These are phyloP conservation scores for Aphyosemion australe DNA, from an alignment of 2,113 vertebrate species.

Conservation along the genomic window DNA sequence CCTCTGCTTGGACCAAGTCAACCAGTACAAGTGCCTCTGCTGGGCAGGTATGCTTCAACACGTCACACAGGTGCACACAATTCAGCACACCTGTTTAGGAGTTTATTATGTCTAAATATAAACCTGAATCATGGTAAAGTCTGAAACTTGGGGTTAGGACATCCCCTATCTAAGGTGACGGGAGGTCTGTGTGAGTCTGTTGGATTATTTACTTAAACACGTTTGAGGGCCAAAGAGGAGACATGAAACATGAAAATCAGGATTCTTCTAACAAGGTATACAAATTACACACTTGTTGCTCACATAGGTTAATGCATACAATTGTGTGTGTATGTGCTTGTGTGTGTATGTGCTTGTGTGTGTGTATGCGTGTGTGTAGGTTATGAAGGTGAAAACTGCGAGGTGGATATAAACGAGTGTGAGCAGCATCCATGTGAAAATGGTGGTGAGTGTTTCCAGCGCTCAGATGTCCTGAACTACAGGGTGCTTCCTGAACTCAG, in stretches of 20 bases:
- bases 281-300: too few species aligned
- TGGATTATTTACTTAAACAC: too few species aligned
- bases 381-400: slow-evolving; percentile 74
- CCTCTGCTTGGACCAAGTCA: slow-evolving; percentile 84
- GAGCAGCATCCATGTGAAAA: slow-evolving; percentile 82
- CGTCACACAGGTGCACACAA: not conserved
- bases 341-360: not conserved
- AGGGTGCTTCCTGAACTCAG: slow-evolving; percentile 72
- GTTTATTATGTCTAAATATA: too few species aligned
- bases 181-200: too few species aligned
- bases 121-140: too few species aligned
- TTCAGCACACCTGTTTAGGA: not conserved
- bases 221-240: too few species aligned
- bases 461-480: slow-evolving; percentile 81
- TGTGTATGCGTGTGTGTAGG: slow-evolving; percentile 46
- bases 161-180: too few species aligned
- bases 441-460: slow-evolving; percentile 83
- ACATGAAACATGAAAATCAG: too few species aligned
- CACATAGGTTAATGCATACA: too few species aligned
- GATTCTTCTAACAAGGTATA: too few species aligned
- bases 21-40: slow-evolving; percentile 86
- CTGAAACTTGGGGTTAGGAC: too few species aligned
- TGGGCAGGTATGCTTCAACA: slow-evolving; percentile 92
- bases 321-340: not conserved
- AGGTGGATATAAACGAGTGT: slow-evolving; percentile 86